Evolutionary conservation across 1,140 invertebrate species (phyloP), one percentile per base, ranked within the genome.

Genomic region (Solenopsis invicta): DNA sequence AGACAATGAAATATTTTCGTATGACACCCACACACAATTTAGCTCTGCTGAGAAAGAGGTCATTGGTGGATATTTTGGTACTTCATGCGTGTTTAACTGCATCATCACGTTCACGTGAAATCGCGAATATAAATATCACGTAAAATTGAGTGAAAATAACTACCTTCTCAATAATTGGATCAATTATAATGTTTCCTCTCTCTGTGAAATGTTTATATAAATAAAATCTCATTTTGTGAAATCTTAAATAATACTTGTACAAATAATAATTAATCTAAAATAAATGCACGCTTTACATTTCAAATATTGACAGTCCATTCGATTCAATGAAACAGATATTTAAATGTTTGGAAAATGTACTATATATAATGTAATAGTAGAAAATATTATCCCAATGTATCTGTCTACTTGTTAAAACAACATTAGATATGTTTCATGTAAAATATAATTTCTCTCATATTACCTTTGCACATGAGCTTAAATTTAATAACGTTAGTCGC

Each of bases 1-100:
- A 56, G 37, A 77, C 41, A 78, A 78, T 78, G 41, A 45, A 76
- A 76, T 76, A 78, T 78, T 66, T 78, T 62, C 18, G 50, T 50
- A 48, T 18, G 21, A 78, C 16, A 66, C 59, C 56, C 24, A 78
- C 24, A 78, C 24, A 1, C 54, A 24, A 24, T 78, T 64, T 1
- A 45, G 62, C 10, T 64, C 18, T 0, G 16, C 4, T 78, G 12
- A 61, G 50, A 74, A 59, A 41, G 41, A 77, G 24, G 16, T 64
- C 59, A 64, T 77, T 10, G 41, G 24, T 16, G 24, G 18, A 48
- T 66, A 66, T 66, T 78, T 41, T 50, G 18, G 6, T 50, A 21
- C 66, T 59, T 69, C 2, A 2, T 9, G 29, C 8, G 8, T 18
- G 48, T 80, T 78, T 29, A 16, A 66, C 29, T 67, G 37, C 24